Percentiles rank a stretch among this genome's conserved stretches.
Evolutionary conservation across 2,888 invertebrate species (phyloP).

Genomic region (Andrena bucephala): DNA sequence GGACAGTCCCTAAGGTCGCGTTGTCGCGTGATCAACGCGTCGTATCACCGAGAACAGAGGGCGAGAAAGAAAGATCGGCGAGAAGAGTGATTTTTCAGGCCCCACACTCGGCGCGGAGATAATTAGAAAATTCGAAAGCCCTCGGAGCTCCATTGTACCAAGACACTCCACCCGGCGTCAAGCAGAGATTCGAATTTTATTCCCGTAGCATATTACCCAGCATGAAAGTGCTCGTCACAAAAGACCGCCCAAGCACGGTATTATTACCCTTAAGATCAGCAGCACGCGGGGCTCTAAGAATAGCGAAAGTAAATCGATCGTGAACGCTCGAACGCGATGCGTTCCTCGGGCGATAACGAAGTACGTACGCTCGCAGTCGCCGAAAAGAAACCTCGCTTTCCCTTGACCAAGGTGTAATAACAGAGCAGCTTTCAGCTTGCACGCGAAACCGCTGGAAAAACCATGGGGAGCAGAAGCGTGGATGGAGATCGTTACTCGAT

Average conservation of each 20-base stretch:
- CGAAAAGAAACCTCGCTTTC: constrained; percentile 43
- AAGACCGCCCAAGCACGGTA: constrained; percentile 18
- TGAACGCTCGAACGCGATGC: constrained; percentile 49
- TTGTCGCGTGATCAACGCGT: too few species aligned
- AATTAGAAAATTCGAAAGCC: not conserved
- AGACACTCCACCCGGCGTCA: not conserved
- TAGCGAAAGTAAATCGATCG: constrained; percentile 57
- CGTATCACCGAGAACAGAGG: too few species aligned
- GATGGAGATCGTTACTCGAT: not conserved
- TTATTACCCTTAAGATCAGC: constrained; percentile 39
- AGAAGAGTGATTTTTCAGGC: too few species aligned
- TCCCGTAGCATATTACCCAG: not conserved
- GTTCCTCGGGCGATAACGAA: constrained; percentile 44
- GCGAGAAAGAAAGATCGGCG: too few species aligned
- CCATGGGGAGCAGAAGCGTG: too few species aligned
- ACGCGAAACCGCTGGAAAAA: too few species aligned
- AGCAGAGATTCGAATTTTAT: not conserved
- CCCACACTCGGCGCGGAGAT: not conserved
- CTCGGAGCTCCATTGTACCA: not conserved
- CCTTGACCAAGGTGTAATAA: constrained; percentile 28
- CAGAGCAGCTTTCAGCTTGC: constrained; percentile 2
- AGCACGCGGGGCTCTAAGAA: constrained; percentile 44
- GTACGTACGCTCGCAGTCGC: constrained; percentile 45
- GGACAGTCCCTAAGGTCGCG: too few species aligned
- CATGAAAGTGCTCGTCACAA: constrained; percentile 10